Evolutionary conservation across 2,888 invertebrate species (phyloP).

Genomic region (Encarsia formosa): DNA sequence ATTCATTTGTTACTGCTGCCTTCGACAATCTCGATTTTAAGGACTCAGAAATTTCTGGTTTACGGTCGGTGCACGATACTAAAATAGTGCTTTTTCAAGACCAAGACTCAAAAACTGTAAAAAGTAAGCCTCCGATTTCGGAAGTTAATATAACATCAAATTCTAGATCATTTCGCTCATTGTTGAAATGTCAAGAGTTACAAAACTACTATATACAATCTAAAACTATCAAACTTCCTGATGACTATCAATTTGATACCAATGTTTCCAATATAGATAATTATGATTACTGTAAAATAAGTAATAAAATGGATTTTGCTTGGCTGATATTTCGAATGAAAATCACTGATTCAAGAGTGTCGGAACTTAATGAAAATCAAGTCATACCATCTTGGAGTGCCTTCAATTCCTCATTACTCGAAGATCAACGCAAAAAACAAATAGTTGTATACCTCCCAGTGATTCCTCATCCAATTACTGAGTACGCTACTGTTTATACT

Average conservation of each 20-base stretch:
- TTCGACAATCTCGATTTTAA: slow-evolving; percentile 20
- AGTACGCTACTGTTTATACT: not conserved
- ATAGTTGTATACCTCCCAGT: not conserved
- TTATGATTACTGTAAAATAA: not conserved
- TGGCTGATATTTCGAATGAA: not conserved
- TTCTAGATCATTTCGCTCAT: not conserved
- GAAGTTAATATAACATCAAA: not conserved
- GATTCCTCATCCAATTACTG: not conserved
- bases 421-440: not conserved
- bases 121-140: slow-evolving; percentile 1
- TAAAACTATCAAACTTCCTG: not conserved
- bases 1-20: slow-evolving; percentile 10
- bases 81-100: slow-evolving; percentile 7
- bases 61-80: slow-evolving; percentile 16
- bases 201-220: not conserved
- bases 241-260: too few relatives aligned
- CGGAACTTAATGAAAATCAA: not conserved
- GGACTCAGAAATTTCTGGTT: slow-evolving; percentile 13
- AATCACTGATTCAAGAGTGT: not conserved
- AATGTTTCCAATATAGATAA: not conserved
- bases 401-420: not conserved
- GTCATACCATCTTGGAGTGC: not conserved
- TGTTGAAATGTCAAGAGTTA: not conserved
- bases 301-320: not conserved
- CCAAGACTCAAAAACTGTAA: not conserved